These are phyloP conservation scores for Pangasius larnaudii DNA, from an alignment of 2,797 vertebrate genomes.

Conservation along the genomic window DNA sequence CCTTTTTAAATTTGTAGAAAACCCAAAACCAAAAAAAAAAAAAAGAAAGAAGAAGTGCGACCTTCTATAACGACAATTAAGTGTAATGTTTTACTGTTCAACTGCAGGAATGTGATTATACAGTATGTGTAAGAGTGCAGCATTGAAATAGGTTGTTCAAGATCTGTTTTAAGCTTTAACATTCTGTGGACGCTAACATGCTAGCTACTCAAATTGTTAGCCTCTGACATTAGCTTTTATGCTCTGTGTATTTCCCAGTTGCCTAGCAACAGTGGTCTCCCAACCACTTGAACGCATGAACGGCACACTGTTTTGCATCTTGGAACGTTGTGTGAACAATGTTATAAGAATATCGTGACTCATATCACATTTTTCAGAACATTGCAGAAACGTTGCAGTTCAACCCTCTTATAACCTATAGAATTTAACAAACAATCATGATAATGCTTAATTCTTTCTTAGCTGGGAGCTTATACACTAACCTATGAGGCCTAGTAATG, in stretches of 20 bases:
- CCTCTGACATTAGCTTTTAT: neutral
- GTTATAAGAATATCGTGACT: neutral
- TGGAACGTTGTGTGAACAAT: neutral
- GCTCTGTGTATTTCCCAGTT: constrained; percentile 3
- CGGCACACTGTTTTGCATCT: neutral
- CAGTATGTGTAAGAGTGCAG: neutral
- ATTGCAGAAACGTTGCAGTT: neutral
- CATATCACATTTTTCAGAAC: neutral
- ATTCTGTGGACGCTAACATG: neutral
- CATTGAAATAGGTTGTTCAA: neutral
- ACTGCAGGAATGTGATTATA: neutral
- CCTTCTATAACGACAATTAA: neutral
- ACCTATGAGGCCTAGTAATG: neutral
- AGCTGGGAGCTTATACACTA: neutral
- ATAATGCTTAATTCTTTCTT: neutral
- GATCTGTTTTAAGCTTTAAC: neutral
- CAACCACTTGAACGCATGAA: neutral
- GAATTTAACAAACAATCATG: neutral
- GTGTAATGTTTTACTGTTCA: neutral
- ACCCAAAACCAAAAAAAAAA: neutral
- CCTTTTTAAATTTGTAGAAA: neutral
- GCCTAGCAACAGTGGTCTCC: neutral
- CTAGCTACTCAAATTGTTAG: neutral
- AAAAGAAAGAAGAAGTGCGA: neutral
- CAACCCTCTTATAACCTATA: neutral